Evolutionary conservation across 2,888 invertebrate genomes (phyloP).

Genomic region (Calephelis perditalis): DNA sequence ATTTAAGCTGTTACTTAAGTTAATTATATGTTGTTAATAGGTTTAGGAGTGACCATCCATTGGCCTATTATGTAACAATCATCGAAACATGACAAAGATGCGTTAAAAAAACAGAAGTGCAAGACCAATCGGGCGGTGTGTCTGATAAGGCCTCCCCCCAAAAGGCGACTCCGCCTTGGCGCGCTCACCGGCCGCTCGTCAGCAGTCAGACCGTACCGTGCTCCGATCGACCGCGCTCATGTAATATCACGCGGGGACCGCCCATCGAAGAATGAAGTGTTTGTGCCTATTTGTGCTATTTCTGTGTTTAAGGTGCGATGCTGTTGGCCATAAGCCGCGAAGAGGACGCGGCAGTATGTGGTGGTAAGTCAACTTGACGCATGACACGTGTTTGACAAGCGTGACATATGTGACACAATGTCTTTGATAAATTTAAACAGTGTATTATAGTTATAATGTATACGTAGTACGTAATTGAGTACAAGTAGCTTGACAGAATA

Average conservation of each 20-base stretch:
- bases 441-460: too few species aligned
- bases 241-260: slow-evolving; percentile 49
- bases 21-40: not conserved
- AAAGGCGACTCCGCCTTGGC: slow-evolving; percentile 57
- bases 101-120: slow-evolving; percentile 51
- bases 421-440: not conserved
- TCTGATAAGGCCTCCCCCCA: slow-evolving; percentile 70
- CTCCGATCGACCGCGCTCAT: slow-evolving; percentile 64
- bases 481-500: too few species aligned
- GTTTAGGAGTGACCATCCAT: slow-evolving; percentile 16
- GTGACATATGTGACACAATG: slow-evolving; percentile 7
- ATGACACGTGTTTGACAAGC: slow-evolving; percentile 10
- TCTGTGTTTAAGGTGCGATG: slow-evolving; percentile 69
- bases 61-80: slow-evolving; percentile 33
- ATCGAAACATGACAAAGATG: slow-evolving; percentile 27
- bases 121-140: slow-evolving; percentile 63
- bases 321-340: slow-evolving; percentile 79
- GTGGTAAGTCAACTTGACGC: slow-evolving; percentile 82
- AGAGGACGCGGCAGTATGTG: slow-evolving; percentile 93
- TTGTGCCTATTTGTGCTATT: slow-evolving; percentile 76
- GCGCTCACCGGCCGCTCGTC: slow-evolving; percentile 32
- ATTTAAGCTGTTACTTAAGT: too few species aligned
- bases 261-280: slow-evolving; percentile 71
- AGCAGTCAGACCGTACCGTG: slow-evolving; percentile 57
- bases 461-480: too few species aligned